phyloP scores from a whole-genome alignment of 1,140 invertebrate genomes.

The Drosophila nannoptera region DNA sequence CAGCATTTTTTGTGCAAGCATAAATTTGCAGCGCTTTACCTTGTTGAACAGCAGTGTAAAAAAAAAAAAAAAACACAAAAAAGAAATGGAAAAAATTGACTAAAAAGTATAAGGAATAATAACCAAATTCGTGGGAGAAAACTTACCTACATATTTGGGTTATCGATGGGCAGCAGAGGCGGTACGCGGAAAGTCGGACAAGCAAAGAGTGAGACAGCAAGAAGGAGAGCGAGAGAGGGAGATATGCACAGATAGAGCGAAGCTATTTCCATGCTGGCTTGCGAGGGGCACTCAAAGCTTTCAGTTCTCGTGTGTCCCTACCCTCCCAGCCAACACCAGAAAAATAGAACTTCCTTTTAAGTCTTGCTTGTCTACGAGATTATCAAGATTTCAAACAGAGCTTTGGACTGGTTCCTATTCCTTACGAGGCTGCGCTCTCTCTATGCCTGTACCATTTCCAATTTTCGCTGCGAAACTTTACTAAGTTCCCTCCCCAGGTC shows the following conservation, averaged over 20 bases:
- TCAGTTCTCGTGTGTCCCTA: too few relatives aligned
- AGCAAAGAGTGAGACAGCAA: background rate
- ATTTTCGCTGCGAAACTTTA: background rate
- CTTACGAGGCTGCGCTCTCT: background rate
- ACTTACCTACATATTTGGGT: conserved; percentile 27
- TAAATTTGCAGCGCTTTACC: conserved; percentile 72
- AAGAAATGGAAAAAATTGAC: conserved; percentile 2
- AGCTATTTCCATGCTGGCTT: conserved; percentile 51
- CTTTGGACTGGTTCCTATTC: too few relatives aligned
- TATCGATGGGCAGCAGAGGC: background rate
- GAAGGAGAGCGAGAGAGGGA: background rate
- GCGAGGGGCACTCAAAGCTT: conserved; percentile 26
- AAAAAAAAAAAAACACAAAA: conserved; percentile 16
- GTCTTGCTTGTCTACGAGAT: too few relatives aligned
- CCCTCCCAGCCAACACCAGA: too few relatives aligned
- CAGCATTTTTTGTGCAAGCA: conserved; percentile 64
- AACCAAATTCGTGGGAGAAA: conserved; percentile 41
- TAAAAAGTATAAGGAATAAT: conserved; percentile 38
- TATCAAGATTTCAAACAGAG: too few relatives aligned
- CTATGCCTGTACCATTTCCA: background rate
- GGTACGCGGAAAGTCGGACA: background rate
- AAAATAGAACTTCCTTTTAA: too few relatives aligned
- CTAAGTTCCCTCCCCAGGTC: conserved; percentile 27
- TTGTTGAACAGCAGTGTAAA: conserved; percentile 35
- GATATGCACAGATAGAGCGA: conserved; percentile 57